Percentiles rank a stretch among this genome's conserved stretches.
Evolutionary conservation across 64 coral and sea anemone species (phyloP).

Genomic region (Montipora capricornis): DNA sequence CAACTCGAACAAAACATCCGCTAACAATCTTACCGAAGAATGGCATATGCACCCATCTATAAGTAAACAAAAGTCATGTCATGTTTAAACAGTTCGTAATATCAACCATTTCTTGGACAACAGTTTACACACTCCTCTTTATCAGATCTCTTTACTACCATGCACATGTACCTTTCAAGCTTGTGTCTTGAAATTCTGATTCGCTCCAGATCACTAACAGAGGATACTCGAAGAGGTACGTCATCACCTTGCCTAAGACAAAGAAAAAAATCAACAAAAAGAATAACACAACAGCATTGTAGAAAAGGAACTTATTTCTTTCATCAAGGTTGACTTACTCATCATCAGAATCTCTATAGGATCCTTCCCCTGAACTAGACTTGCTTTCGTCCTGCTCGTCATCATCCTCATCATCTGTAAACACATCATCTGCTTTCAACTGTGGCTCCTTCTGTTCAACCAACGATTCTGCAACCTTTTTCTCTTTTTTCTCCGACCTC

Average conservation of each 20-base stretch:
- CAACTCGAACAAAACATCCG: conserved; percentile 95
- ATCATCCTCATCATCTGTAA: conserved; percentile 98
- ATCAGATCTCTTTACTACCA: too few relatives aligned
- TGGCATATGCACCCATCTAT: conserved; percentile 99
- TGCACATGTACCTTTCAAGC: conserved; percentile 76
- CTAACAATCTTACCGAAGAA: conserved; percentile 77
- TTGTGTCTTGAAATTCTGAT: conserved; percentile 97
- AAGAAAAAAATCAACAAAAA: background rate
- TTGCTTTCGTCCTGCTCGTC: conserved; percentile 97
- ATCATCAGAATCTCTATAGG: conserved; percentile 91
- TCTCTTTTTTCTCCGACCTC: conserved; percentile 94
- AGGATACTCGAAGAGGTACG: conserved; percentile 59
- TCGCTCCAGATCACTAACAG: conserved; percentile 86
- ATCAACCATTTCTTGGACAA: too few relatives aligned
- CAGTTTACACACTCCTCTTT: too few relatives aligned
- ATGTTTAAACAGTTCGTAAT: too few relatives aligned
- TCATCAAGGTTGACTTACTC: conserved; percentile 71
- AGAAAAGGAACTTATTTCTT: background rate
- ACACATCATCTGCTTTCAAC: conserved; percentile 92
- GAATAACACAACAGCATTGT: too few relatives aligned
- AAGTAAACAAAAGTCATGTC: background rate
- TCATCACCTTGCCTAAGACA: conserved; percentile 63
- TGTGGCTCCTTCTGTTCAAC: conserved; percentile 90
- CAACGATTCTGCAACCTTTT: conserved; percentile 84
- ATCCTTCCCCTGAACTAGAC: conserved; percentile 81